Conservation (phyloP, 2,888 invertebrate species). For the Hecatera dysodea region DNA sequence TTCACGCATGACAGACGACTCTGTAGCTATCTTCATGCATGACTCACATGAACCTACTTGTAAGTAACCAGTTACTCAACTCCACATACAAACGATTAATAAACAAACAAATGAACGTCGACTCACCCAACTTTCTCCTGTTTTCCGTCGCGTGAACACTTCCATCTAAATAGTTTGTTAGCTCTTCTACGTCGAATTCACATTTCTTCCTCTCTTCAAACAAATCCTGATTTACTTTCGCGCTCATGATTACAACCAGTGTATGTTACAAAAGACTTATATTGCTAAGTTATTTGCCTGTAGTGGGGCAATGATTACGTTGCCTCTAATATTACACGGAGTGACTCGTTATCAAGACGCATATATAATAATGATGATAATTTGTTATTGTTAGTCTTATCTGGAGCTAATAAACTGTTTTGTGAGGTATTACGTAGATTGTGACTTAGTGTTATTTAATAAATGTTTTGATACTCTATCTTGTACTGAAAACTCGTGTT, state of each 20-base stretch:
- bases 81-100: not conserved
- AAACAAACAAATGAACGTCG: conserved; percentile 16
- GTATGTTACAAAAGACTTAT: not conserved
- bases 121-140: conserved; percentile 87
- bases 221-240: conserved; percentile 92
- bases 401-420: conserved; percentile 14
- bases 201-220: conserved; percentile 93
- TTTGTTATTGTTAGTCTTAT: conserved; percentile 32
- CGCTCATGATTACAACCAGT: conserved; percentile 45
- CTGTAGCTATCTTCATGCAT: no score
- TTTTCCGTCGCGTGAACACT: conserved; percentile 92
- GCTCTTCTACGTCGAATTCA: conserved; percentile 93
- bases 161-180: conserved; percentile 95
- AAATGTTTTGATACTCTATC: not conserved
- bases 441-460: not conserved
- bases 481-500: not conserved
- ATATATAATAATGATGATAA: conserved; percentile 21
- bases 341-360: conserved; percentile 33
- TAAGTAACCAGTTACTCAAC: conserved; percentile 2
- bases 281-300: not conserved
- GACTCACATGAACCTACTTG: no score
- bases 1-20: not conserved
- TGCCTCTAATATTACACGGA: not conserved
- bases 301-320: conserved; percentile 34
- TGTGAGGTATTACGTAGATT: conserved; percentile 20